Percentiles rank a stretch among this genome's conserved stretches.
phyloP scores from a whole-genome alignment of 2,797 vertebrate species.

The Chrosomus eos region DNA sequence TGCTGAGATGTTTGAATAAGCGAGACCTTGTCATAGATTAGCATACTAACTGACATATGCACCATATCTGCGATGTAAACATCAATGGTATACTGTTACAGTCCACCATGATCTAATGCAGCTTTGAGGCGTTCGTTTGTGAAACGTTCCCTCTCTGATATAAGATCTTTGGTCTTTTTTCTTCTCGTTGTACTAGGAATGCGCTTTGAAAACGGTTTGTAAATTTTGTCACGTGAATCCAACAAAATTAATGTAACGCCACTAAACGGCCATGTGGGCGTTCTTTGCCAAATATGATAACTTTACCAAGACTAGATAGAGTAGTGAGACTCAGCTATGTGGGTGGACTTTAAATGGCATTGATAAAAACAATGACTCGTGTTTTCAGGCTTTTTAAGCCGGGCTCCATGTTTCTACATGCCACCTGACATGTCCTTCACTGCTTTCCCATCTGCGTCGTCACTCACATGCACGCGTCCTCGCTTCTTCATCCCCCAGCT shows the following conservation, averaged over 20 bases:
- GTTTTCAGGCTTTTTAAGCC: constrained; percentile 24
- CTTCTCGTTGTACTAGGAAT: not conserved
- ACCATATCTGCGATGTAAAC: constrained; percentile 36
- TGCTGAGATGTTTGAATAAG: constrained; percentile 51
- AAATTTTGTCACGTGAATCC: constrained; percentile 30
- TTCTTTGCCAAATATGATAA: constrained; percentile 29
- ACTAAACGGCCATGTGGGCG: constrained; percentile 31
- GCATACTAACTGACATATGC: constrained; percentile 50
- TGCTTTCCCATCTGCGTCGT: constrained; percentile 37
- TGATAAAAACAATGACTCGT: constrained; percentile 29
- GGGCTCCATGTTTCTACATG: not conserved
- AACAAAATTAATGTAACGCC: not conserved
- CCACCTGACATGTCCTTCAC: constrained; percentile 29
- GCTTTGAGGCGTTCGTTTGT: not conserved
- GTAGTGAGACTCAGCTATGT: constrained; percentile 24
- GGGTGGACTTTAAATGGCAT: constrained; percentile 40
- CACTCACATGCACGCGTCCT: constrained; percentile 36
- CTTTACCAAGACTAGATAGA: constrained; percentile 29
- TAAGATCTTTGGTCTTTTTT: not conserved
- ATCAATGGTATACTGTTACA: constrained; percentile 34
- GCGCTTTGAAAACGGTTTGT: constrained; percentile 12
- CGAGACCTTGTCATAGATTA: constrained; percentile 52
- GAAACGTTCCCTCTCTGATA: constrained; percentile 3
- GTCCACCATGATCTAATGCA: constrained; percentile 1
- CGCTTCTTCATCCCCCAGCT: constrained; percentile 54